Base-by-base conservation (phyloP, 2,888 invertebrate species). In the Drosophila cyrtoloma region DNA sequence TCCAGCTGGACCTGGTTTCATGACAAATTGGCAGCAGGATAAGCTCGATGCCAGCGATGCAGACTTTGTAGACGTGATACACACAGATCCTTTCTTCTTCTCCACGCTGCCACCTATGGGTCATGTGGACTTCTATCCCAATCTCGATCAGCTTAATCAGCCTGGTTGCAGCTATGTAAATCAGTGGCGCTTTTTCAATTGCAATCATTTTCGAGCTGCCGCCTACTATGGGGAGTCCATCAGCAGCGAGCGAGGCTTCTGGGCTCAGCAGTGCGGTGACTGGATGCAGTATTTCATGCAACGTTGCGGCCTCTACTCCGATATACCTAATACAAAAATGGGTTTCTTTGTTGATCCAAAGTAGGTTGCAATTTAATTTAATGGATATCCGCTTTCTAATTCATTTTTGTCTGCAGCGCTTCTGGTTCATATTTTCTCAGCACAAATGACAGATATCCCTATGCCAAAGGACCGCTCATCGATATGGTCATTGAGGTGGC, bases 1-100 rank as follows among this genome's bases (percentile, higher is more conserved):
- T 91, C 96, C 96, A 1, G 96, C 96, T 0, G 91, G 95, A 77
- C 96, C 96, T 0, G 90, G 95, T 0, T 96, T 96, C 78, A 94
- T 94, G 14, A 94, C 94, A 0, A 90, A 86, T 0, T 93, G 94
- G 62, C 71, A 74, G 0, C 92, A 91, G 0, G 94, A 93, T 44
- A 95, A 95, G 82, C 81, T 96, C n/a, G 95, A 95, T 85, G 80
- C 92, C 10, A 91, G 92, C 1, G 96, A 96, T 87, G 96, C 95
- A 0, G 92, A 94, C 1, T 95, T 95, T 76, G 95, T 96, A 0
- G 96, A 96, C 81, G 94, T 95, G 1, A 94, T 96, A 14, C 96
- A 96, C 80, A 96, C 96, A 0, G 95, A 96, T 88, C 94, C 94
- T 0, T 86, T 95, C 65, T 92, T 94, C 68, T 94, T 94, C 73